These are phyloP conservation scores for Caenorhabditis imperialis DNA, from an alignment of 2,888 invertebrate genomes.

Conservation along the genomic window DNA sequence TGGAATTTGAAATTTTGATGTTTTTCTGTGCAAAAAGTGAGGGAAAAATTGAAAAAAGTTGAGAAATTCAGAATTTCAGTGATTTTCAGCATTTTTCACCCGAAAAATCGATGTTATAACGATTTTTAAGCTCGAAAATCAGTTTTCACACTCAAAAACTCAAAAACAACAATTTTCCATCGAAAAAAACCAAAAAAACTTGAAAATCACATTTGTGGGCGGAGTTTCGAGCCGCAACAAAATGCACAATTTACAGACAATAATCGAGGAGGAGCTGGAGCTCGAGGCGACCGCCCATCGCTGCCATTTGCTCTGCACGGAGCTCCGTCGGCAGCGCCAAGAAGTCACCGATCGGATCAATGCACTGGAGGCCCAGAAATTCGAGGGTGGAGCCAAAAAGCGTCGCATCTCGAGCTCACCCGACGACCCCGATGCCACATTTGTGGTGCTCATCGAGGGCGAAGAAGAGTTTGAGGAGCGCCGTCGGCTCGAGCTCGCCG, in stretches of 20 bases:
- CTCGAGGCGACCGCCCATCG: conserved; percentile 25
- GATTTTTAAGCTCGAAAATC: too few relatives aligned
- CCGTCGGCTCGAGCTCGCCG: conserved; percentile 13
- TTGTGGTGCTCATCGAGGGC: conserved; percentile 13
- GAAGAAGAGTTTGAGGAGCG: conserved; percentile 48
- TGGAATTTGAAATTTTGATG: too few relatives aligned
- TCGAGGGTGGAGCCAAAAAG: conserved; percentile 30
- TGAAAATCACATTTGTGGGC: too few relatives aligned
- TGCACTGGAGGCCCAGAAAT: conserved; percentile 29
- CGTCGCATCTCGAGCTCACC: conserved; percentile 11
- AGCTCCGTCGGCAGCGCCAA: conserved; percentile 35
- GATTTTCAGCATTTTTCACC: too few relatives aligned
- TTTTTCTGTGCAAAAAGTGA: too few relatives aligned
- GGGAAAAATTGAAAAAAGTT: too few relatives aligned
- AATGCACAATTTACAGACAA: conserved; percentile 1
- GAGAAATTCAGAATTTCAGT: too few relatives aligned
- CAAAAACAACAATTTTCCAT: not conserved
- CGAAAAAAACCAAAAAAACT: too few relatives aligned
- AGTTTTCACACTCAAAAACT: too few relatives aligned
- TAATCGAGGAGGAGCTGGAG: conserved; percentile 52
- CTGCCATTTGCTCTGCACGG: conserved; percentile 36
- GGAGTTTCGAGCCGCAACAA: too few relatives aligned
- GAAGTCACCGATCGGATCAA: conserved; percentile 33
- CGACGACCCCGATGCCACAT: conserved; percentile 1
- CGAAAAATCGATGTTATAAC: too few relatives aligned